Base-by-base conservation (phyloP, 1,140 invertebrate genomes). In the Tetragnatha versicolor region DNA sequence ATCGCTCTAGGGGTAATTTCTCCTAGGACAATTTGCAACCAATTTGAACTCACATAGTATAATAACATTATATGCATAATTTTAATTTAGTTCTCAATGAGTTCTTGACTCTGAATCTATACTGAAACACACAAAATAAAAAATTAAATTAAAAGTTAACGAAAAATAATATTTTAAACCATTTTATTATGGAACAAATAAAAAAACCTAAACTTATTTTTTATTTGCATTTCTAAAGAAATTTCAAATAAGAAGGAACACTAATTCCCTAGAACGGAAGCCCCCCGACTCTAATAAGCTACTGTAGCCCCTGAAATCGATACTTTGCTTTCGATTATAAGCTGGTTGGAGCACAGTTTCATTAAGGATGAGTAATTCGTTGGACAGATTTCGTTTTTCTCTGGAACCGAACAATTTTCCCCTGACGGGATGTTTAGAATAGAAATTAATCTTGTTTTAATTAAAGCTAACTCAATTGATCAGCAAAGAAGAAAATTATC, bases 381-480 rank as follows among this genome's bases (percentile, higher is more conserved):
- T n/a, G 42, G 37, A 61, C 58, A 61, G n/a, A 63, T 63, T 63
- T 42, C 60, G 60, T 63, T 63, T 63, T 63, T 63, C 55, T 58
- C 60, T 6, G 33, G 60, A 63, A 25, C 60, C 35, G 60, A 63
- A 63, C 35, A 39, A 63, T 63, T 63, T 63, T 42, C 27, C 37
- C 20, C 35, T 25, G 35, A n/a, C 33, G 60, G 33, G 60, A 63
- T 63, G 60, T 63, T 63, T 63, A 63, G 60, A 47, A 47, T 47
- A 47, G 42, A 63, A 63, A 63, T 63, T 63, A 63, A 63, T 63
- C 60, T 20, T 63, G 60, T 42, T 63, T 63, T 63, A 63, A 63
- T 63, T 63, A 63, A 63, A 63, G 14, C 22, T 4, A 42, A 63
- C 29, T 33, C 60, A 63, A 63, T 63, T 63, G 60, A 63, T 63